Evolutionary conservation across 2,797 vertebrate genomes (phyloP).

Genomic region (Phrynocephalus forsythii): DNA sequence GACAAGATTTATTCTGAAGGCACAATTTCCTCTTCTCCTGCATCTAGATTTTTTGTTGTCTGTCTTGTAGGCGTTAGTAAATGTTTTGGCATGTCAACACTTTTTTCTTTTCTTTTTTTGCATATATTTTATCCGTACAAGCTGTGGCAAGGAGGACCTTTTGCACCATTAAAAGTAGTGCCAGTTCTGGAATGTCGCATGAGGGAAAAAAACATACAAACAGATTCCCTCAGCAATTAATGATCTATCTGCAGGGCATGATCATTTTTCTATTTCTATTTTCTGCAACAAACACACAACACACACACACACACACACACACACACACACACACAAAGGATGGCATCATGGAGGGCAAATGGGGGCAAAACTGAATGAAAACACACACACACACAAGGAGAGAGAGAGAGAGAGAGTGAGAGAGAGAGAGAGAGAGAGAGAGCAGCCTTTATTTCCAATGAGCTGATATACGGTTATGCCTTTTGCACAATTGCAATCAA

Average conservation of each 20-base stretch:
- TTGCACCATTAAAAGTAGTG: background rate
- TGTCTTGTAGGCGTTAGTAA: conserved; percentile 1
- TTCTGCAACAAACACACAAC: too few relatives aligned
- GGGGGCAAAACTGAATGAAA: too few relatives aligned
- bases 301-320: too few relatives aligned
- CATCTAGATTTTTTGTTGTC: background rate
- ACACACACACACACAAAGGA: background rate
- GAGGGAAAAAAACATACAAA: background rate
- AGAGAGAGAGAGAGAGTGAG: background rate
- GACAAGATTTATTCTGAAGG: background rate
- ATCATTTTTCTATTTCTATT: background rate
- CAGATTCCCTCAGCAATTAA: background rate
- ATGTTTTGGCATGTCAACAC: background rate
- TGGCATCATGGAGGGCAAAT: background rate
- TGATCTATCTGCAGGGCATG: background rate
- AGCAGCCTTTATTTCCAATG: conserved; percentile 21
- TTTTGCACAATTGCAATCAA: conserved; percentile 49
- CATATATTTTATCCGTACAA: background rate
- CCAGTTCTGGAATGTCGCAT: background rate
- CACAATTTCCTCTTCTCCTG: background rate
- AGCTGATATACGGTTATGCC: conserved; percentile 31
- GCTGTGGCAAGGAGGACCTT: background rate
- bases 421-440: background rate
- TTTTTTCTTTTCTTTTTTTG: background rate
- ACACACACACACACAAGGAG: too few relatives aligned